phyloP scores from a whole-genome alignment of 2,888 invertebrate genomes.

The Osedax frankpressi region DNA sequence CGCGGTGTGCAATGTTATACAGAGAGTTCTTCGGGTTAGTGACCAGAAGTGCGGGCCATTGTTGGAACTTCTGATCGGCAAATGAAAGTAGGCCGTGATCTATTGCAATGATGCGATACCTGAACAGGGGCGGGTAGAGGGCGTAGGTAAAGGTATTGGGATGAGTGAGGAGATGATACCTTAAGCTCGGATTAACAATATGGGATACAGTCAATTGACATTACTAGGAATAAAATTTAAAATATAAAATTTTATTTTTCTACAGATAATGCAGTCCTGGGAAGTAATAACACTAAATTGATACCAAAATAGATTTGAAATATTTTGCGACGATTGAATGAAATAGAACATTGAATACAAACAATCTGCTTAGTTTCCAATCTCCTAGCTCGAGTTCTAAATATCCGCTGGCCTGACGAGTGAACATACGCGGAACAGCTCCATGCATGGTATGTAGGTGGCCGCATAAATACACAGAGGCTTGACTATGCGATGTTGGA shows the following conservation, averaged over 20 bases:
- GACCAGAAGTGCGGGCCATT: slow-evolving; percentile 69
- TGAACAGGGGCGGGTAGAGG: too few relatives aligned
- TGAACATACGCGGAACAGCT: slow-evolving; percentile 69
- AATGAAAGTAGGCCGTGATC: slow-evolving; percentile 80
- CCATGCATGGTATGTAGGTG: slow-evolving; percentile 76
- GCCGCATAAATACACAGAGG: slow-evolving; percentile 66
- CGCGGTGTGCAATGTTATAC: slow-evolving; percentile 60
- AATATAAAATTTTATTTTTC: too few relatives aligned
- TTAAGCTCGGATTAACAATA: too few relatives aligned
- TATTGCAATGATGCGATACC: slow-evolving; percentile 67
- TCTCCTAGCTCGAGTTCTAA: slow-evolving; percentile 78
- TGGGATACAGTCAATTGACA: too few relatives aligned
- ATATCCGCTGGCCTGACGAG: slow-evolving; percentile 66
- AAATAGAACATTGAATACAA: too few relatives aligned
- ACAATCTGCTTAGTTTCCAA: slow-evolving; percentile 58
- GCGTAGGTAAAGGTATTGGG: too few relatives aligned
- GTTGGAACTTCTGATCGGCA: slow-evolving; percentile 51
- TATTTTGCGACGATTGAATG: too few relatives aligned
- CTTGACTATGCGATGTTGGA: background rate
- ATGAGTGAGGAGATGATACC: background rate
- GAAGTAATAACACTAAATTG: too few relatives aligned
- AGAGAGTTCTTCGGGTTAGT: slow-evolving; percentile 80
- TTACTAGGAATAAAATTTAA: too few relatives aligned
- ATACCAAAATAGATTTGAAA: too few relatives aligned
- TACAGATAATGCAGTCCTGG: too few relatives aligned